Evolutionary conservation across 2,113 vertebrate species (phyloP), one percentile per base, ranked within the genome.

Genomic region (Perca fluviatilis): DNA sequence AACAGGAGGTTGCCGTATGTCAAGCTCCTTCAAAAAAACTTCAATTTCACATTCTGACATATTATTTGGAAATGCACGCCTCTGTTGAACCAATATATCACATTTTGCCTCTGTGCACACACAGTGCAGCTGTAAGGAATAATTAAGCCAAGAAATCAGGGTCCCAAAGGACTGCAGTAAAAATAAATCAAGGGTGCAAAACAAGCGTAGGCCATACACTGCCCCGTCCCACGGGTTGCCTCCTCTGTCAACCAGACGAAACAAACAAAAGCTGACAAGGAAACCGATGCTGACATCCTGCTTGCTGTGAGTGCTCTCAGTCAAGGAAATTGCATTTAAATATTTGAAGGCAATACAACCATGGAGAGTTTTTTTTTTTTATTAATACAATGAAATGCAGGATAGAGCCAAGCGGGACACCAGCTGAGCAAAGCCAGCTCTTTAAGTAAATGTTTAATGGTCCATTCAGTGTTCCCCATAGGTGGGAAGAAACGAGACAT

Each of bases 381-480:
- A n/a, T 43, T 43, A 62, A 33, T 50, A 36, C 65, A 58, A 68
- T 67, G 49, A 57, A 79, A 81, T 77, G 30, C 25, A 65, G 50
- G 5, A 66, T 75, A 56, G 69, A 70, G 69, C 10, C 23, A 49
- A 70, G 60, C 33, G 7, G 67, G 72, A 82, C 53, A 70, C 54
- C 51, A 68, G 78, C 74, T 68, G 67, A 80, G 82, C 60, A 73
- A 74, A 79, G 66, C 73, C 18, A 63, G 70, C 68, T 77, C 46
- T 27, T 50, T 57, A 65, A 74, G 75, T 87, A 47, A 73, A 86
- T 78, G 81, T 86, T 86, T 83, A 90, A 89, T 87, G 82, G 62
- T 1, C 77, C 77, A 68, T 67, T 30, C 5, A 43, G 61, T 46
- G 65, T 57, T 79, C 71, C 64, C 12, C 36, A 53, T 68, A 76